phyloP scores from a whole-genome alignment of 1,140 invertebrate species.

The Drosophila ambigua region DNA sequence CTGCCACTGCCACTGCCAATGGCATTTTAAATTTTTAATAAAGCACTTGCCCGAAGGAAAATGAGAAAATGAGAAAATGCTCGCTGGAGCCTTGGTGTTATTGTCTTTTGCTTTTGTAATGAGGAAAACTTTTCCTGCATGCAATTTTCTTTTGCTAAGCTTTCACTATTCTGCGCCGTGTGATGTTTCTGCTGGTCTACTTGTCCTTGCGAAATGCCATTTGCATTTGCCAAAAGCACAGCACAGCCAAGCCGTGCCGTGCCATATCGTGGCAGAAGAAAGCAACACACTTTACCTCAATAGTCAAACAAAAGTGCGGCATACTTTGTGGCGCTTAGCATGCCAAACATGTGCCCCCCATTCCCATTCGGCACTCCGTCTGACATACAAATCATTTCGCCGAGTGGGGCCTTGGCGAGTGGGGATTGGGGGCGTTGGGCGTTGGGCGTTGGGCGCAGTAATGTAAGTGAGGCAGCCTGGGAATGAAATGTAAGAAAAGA shows the following conservation, averaged over 20 bases:
- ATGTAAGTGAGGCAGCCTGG: slow-evolving; percentile 52
- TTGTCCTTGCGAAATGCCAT: slow-evolving; percentile 75
- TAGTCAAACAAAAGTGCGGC: slow-evolving; percentile 72
- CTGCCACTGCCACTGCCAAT: slow-evolving; percentile 30
- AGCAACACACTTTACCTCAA: slow-evolving; percentile 76
- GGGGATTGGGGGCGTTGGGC: slow-evolving; percentile 6
- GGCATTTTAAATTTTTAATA: slow-evolving; percentile 54
- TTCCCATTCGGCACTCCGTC: slow-evolving; percentile 52
- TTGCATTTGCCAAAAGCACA: slow-evolving; percentile 78
- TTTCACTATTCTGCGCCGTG: slow-evolving; percentile 6
- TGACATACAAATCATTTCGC: slow-evolving; percentile 79
- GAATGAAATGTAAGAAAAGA: slow-evolving; percentile 32
- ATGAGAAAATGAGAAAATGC: slow-evolving; percentile 12
- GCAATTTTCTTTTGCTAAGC: slow-evolving; percentile 39
- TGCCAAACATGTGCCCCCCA: slow-evolving; percentile 60
- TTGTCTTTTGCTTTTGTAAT: slow-evolving; percentile 24
- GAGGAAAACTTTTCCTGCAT: slow-evolving; percentile 59
- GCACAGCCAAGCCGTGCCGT: slow-evolving; percentile 46
- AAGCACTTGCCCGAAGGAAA: slow-evolving; percentile 41
- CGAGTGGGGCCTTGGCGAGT: slow-evolving; percentile 33
- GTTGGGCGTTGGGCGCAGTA: slow-evolving; percentile 22
- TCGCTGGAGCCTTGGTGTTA: slow-evolving; percentile 3
- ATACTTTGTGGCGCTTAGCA: slow-evolving; percentile 71
- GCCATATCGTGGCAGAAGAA: slow-evolving; percentile 41
- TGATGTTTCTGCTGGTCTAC: slow-evolving; percentile 36